These are phyloP conservation scores for Metaphire vulgaris DNA, from an alignment of 1,140 invertebrate genomes.

Conservation along the genomic window DNA sequence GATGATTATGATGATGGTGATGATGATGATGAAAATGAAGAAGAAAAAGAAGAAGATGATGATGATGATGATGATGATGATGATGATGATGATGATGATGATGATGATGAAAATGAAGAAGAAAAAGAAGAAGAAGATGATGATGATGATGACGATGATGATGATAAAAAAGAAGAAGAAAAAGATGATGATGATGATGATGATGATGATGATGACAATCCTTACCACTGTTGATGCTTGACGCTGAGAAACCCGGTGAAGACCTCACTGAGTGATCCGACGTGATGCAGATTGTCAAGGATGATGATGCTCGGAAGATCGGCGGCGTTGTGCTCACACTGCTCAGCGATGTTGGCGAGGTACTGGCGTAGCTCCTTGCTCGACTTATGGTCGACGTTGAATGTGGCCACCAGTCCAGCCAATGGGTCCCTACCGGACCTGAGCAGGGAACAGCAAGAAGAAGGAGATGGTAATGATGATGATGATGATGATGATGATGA, in stretches of 20 bases:
- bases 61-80: no score
- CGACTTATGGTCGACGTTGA: conserved; percentile 86
- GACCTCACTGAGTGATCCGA: conserved; percentile 78
- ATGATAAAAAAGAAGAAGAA: no score
- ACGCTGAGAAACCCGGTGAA: conserved; percentile 78
- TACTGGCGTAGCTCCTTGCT: conserved; percentile 88
- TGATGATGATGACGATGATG: not conserved
- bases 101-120: conserved; percentile 9
- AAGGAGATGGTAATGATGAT: no score
- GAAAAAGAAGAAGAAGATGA: no score
- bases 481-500: no score
- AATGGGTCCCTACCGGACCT: conserved; percentile 50
- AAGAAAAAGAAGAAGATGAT: no score
- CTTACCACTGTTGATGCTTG: conserved; percentile 57
- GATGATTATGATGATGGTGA: no score
- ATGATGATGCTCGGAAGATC: conserved; percentile 82
- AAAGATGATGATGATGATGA: conserved; percentile 9
- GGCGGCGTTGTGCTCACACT: conserved; percentile 62
- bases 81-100: conserved; percentile 8
- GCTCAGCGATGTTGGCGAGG: conserved; percentile 81
- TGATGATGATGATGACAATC: no score
- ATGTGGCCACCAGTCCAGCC: conserved; percentile 54
- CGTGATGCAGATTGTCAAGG: conserved; percentile 90
- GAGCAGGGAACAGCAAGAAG: no score
- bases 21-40: no score